Evolutionary conservation across 2,113 vertebrate genomes (phyloP).

Genomic region (Tupaia tana): DNA sequence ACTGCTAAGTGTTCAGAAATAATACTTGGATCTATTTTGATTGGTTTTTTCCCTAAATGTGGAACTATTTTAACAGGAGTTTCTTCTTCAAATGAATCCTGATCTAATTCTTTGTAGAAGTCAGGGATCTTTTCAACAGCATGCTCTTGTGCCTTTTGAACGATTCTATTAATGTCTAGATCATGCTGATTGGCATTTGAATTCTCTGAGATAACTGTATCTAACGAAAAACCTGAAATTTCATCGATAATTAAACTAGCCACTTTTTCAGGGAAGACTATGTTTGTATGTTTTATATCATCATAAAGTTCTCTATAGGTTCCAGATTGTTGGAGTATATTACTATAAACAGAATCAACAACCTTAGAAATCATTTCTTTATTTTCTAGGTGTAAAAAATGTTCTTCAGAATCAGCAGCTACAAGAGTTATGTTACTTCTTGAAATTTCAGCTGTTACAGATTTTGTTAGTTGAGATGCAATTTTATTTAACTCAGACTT

Average conservation of each 20-base stretch:
- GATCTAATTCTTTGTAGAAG: not conserved
- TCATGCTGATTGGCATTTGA: not conserved
- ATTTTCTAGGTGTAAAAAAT: slow-evolving; percentile 56
- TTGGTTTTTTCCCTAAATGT: slow-evolving; percentile 57
- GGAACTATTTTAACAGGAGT: slow-evolving; percentile 76
- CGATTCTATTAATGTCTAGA: slow-evolving; percentile 71
- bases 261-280: slow-evolving; percentile 70
- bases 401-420: not conserved
- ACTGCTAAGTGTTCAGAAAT: slow-evolving; percentile 82
- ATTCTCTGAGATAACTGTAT: not conserved
- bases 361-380: slow-evolving; percentile 73
- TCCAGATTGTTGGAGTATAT: slow-evolving; percentile 66
- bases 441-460: slow-evolving; percentile 74
- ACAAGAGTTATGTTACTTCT: slow-evolving; percentile 76
- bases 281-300: slow-evolving; percentile 53
- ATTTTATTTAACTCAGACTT: slow-evolving; percentile 72
- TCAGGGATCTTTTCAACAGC: not conserved
- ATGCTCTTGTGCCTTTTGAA: slow-evolving; percentile 68
- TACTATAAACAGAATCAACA: slow-evolving; percentile 74
- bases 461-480: slow-evolving; percentile 75
- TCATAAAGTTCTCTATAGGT: slow-evolving; percentile 54
- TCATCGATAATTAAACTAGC: slow-evolving; percentile 76
- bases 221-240: slow-evolving; percentile 39
- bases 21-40: slow-evolving; percentile 79
- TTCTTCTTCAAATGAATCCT: not conserved